Conservation (phyloP, 2,113 vertebrate species). For the Saguinus imperator region DNA sequence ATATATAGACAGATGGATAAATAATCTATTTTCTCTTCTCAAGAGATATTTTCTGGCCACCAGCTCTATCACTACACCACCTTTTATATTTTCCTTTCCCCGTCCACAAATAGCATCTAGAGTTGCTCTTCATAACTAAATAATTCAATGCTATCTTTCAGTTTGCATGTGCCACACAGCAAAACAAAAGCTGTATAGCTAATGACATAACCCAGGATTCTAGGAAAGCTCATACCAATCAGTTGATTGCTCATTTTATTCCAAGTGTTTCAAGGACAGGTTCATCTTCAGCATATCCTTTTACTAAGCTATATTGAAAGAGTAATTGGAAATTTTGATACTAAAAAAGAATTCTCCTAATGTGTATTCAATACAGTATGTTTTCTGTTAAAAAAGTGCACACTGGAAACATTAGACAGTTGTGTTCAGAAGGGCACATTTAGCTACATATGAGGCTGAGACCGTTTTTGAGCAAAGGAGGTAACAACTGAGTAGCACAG, state of each 20-base stretch:
- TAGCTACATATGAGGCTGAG: background rate
- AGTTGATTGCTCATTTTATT: background rate
- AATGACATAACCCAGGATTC: background rate
- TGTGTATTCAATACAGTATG: background rate
- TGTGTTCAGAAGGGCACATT: background rate
- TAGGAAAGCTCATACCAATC: background rate
- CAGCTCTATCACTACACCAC: background rate
- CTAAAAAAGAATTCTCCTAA: background rate
- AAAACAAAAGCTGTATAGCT: background rate
- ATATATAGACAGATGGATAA: background rate
- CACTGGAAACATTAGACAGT: background rate
- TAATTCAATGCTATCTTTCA: conserved; percentile 4
- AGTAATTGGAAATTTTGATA: background rate
- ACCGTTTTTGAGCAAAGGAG: background rate
- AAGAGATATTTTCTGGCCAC: background rate
- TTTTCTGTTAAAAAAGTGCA: background rate
- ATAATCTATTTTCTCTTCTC: background rate
- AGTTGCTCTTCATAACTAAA: background rate
- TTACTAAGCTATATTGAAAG: background rate
- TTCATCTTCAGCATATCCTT: background rate
- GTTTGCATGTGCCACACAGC: background rate
- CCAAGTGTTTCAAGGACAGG: background rate
- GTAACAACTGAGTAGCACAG: background rate
- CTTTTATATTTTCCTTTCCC: background rate
- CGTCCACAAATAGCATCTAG: background rate